Percentiles rank a stretch among this genome's conserved stretches.
Evolutionary conservation across 2,113 vertebrate genomes (phyloP).

Genomic region (Osmerus mordax): DNA sequence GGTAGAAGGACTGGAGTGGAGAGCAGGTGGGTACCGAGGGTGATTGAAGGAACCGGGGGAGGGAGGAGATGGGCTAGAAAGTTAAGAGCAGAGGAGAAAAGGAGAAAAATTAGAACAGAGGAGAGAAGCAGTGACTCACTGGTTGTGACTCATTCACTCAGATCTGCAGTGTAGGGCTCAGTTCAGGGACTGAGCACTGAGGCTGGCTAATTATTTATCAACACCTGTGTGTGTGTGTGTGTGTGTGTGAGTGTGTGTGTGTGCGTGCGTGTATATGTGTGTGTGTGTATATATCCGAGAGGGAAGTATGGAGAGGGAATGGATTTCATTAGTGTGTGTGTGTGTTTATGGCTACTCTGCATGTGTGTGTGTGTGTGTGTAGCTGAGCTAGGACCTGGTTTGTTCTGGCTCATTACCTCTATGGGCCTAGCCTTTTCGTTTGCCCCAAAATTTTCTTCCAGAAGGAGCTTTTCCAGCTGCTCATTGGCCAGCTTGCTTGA

Average conservation of each 20-base stretch:
- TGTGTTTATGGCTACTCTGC: not conserved
- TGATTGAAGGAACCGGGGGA: not conserved
- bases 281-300: not conserved
- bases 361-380: slow-evolving; percentile 1
- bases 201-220: slow-evolving; percentile 10
- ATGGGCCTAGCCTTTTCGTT: too few relatives aligned
- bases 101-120: not conserved
- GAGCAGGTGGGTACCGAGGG: not conserved
- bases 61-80: not conserved
- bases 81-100: not conserved
- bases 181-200: not conserved
- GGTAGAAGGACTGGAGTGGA: not conserved
- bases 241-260: not conserved
- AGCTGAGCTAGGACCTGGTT: too few relatives aligned
- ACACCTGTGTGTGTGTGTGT: not conserved
- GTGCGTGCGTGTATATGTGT: not conserved
- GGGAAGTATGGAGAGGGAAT: too few relatives aligned
- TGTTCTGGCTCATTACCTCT: too few relatives aligned
- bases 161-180: not conserved
- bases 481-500: too few relatives aligned
- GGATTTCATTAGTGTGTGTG: not conserved
- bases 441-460: too few relatives aligned
- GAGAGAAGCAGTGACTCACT: not conserved
- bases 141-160: not conserved
- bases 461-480: too few relatives aligned